Conservation (phyloP, 2,888 invertebrate species). For the Mystacides longicornis region DNA sequence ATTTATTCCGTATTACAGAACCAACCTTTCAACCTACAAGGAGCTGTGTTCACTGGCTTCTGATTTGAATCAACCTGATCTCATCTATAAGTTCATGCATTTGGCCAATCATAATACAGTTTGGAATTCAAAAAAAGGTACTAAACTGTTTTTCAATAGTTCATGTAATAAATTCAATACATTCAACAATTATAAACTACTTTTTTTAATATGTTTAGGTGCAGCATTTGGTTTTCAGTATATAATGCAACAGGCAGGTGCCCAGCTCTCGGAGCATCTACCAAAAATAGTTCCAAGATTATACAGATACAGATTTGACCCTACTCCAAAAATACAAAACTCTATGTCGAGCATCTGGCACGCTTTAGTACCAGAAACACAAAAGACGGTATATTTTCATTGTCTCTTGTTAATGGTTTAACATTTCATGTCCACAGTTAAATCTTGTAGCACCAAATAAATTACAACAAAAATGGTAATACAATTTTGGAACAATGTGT, state of each 20-base stretch:
- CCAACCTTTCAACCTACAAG: constrained; percentile 86
- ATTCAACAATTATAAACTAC: background rate
- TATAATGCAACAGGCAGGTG: constrained; percentile 76
- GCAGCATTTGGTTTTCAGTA: constrained; percentile 90
- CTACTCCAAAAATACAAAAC: constrained; percentile 83
- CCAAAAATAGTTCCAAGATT: constrained; percentile 82
- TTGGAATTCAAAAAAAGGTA: constrained; percentile 87
- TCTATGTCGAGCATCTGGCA: constrained; percentile 95
- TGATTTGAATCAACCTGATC: constrained; percentile 89
- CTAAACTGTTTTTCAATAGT: background rate
- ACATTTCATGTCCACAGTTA: background rate
- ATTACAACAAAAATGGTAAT: background rate
- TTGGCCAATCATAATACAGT: constrained; percentile 89
- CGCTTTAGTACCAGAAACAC: constrained; percentile 77
- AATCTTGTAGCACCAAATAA: background rate
- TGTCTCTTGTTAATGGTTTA: too few species aligned
- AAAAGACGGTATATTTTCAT: constrained; percentile 61
- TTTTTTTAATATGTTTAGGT: constrained; percentile 42
- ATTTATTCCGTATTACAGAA: constrained; percentile 49
- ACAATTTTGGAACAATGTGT: background rate
- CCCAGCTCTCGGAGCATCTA: constrained; percentile 73
- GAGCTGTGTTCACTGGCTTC: constrained; percentile 90
- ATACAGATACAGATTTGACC: constrained; percentile 86
- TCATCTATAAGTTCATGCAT: constrained; percentile 94
- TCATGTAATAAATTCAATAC: background rate